phyloP scores from a whole-genome alignment of 2,113 vertebrate genomes.

The Platysternon megacephalum region DNA sequence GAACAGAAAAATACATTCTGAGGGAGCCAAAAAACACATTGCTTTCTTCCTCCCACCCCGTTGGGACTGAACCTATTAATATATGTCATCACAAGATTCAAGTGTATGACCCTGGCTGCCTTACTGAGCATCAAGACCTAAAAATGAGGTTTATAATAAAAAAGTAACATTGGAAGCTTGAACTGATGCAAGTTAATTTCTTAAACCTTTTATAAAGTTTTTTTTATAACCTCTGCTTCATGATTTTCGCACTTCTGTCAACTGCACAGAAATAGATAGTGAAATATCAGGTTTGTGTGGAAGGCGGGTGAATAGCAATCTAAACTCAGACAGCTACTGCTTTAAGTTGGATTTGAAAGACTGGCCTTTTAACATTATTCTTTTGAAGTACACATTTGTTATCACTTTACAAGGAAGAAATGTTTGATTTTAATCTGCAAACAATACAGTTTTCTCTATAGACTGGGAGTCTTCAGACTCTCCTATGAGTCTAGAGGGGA shows the following conservation, averaged over 20 bases:
- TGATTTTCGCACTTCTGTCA: not conserved
- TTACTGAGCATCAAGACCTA: not conserved
- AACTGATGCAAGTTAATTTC: not conserved
- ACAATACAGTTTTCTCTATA: not conserved
- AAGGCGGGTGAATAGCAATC: not conserved
- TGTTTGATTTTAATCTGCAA: not conserved
- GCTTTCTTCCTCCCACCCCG: not conserved
- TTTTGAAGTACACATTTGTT: slow-evolving; percentile 5
- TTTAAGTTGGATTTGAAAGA: not conserved
- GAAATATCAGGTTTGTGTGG: not conserved
- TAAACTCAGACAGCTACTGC: not conserved
- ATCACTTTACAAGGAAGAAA: not conserved
- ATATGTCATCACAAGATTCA: slow-evolving; percentile 29
- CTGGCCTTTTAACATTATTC: not conserved
- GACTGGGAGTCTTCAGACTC: not conserved
- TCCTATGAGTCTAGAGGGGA: not conserved
- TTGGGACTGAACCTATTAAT: slow-evolving; percentile 27
- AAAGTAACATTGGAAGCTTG: not conserved
- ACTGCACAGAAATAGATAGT: slow-evolving; percentile 6
- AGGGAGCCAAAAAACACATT: slow-evolving; percentile 8
- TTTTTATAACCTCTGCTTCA: not conserved
- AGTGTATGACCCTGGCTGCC: slow-evolving; percentile 26
- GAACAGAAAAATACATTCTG: slow-evolving; percentile 24
- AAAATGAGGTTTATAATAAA: not conserved
- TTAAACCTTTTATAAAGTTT: not conserved